These are phyloP conservation scores for Pelusios castaneus DNA, from an alignment of 2,113 vertebrate species.

Conservation along the genomic window DNA sequence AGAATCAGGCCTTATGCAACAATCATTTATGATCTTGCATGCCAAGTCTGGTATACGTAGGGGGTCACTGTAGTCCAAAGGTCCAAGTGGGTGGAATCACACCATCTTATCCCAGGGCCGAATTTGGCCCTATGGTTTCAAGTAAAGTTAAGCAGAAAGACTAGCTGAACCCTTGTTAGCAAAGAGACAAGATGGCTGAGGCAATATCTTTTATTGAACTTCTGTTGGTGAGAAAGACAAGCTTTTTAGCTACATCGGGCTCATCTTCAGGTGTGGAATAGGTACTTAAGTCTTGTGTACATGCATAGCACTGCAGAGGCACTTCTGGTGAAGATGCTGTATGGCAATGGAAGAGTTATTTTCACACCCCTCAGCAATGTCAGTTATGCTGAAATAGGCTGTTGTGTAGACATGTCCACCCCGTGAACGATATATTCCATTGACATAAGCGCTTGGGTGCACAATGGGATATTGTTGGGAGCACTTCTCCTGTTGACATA, in stretches of 20 bases:
- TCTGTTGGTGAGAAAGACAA: background rate
- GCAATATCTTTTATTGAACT: background rate
- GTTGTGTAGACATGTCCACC: too few relatives aligned
- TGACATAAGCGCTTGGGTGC: too few relatives aligned
- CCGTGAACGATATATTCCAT: too few relatives aligned
- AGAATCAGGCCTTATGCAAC: background rate
- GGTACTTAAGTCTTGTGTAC: background rate
- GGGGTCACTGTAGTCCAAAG: background rate
- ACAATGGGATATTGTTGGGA: too few relatives aligned
- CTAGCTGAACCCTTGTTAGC: background rate
- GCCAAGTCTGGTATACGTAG: background rate
- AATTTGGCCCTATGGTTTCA: background rate
- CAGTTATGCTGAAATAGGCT: too few relatives aligned
- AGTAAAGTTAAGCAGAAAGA: background rate
- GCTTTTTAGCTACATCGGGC: background rate
- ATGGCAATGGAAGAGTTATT: too few relatives aligned
- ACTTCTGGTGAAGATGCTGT: too few relatives aligned
- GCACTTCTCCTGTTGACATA: too few relatives aligned
- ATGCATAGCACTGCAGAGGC: too few relatives aligned
- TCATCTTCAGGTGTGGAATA: background rate
- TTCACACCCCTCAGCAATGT: too few relatives aligned
- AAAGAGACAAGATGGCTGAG: background rate
- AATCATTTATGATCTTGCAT: background rate
- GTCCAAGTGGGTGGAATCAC: background rate
- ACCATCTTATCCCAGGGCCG: background rate